Base-by-base conservation (phyloP, 2,113 vertebrate genomes). In the Mellivora capensis region DNA sequence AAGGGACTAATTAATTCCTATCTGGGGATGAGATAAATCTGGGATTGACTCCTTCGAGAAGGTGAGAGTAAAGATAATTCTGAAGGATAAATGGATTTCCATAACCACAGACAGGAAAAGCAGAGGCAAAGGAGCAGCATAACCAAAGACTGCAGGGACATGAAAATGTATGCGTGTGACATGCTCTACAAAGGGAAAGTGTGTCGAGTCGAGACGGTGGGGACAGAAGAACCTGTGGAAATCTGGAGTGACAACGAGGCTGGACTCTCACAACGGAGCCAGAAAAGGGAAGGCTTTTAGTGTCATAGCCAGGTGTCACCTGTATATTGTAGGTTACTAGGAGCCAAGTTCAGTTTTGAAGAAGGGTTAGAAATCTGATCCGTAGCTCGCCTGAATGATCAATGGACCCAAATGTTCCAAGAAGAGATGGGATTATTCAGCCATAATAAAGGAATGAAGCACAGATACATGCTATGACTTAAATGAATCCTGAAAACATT, bases 401-500 rank as follows among this genome's bases (percentile, higher is more conserved):
- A 84, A 39, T 7, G 4, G 39, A 79, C 52, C n/a, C 3, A 8
- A 52, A 54, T 64, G 31, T n/a, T 67, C 62, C 15, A 18, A n/a
- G 57, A 62, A 72, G 52, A 27, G 4, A 57, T 10, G 1, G 71
- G 27, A n/a, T n/a, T 4, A 44, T 21, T 39, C 14, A n/a, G 59
- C 37, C 20, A 29, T 42, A 17, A 71, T 44, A 93, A 71, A 21
- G 64, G 11, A 79, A 72, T 20, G 17, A 72, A 59, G 34, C 5
- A n/a, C 4, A 37, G 42, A 47, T 18, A 6, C 3, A 62, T 0
- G 6, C 3, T 25, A 25, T 11, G 31, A 21, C 39, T 39, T 57
- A 52, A 31, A 57, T 49, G 21, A 54, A 71, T 20, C 34, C 61
- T 85, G 17, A 39, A 91, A 37, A 92, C 23, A 12, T 39, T 25